Evolutionary conservation across 2,797 vertebrate genomes (phyloP).

Genomic region (Etheostoma nigrum): DNA sequence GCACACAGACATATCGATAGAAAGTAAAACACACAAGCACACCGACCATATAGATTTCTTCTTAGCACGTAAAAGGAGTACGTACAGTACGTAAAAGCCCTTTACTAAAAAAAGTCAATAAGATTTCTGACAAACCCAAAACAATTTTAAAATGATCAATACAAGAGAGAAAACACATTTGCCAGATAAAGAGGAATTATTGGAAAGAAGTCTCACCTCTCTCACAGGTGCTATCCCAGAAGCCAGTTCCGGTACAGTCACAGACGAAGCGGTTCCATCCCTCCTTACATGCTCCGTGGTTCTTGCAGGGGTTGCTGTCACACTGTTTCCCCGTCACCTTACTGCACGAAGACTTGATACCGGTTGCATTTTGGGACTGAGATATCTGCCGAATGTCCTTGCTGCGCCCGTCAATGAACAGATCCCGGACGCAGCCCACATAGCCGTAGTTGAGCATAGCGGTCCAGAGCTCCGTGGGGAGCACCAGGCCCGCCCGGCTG

Average conservation of each 20-base stretch:
- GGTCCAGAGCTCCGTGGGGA: constrained; percentile 97
- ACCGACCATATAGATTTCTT: constrained; percentile 16
- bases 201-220: constrained; percentile 86
- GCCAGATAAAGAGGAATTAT: background rate
- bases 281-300: constrained; percentile 93
- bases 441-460: constrained; percentile 98
- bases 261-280: constrained; percentile 98
- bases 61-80: constrained; percentile 19
- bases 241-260: constrained; percentile 94
- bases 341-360: constrained; percentile 93
- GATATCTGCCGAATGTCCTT: constrained; percentile 97
- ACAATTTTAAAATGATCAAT: constrained; percentile 22
- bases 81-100: constrained; percentile 31
- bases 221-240: constrained; percentile 94
- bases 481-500: constrained; percentile 91
- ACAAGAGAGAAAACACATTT: constrained; percentile 6
- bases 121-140: constrained; percentile 32
- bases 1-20: background rate
- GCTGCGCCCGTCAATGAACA: constrained; percentile 97
- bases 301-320: constrained; percentile 94
- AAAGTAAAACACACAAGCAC: constrained; percentile 18
- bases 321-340: constrained; percentile 92
- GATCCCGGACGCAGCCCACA: constrained; percentile 94
- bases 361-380: constrained; percentile 90
- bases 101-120: constrained; percentile 45